Percentiles rank a stretch among this genome's conserved stretches.
phyloP scores from a whole-genome alignment of 2,888 invertebrate genomes.

The Agonopterix arenella region DNA sequence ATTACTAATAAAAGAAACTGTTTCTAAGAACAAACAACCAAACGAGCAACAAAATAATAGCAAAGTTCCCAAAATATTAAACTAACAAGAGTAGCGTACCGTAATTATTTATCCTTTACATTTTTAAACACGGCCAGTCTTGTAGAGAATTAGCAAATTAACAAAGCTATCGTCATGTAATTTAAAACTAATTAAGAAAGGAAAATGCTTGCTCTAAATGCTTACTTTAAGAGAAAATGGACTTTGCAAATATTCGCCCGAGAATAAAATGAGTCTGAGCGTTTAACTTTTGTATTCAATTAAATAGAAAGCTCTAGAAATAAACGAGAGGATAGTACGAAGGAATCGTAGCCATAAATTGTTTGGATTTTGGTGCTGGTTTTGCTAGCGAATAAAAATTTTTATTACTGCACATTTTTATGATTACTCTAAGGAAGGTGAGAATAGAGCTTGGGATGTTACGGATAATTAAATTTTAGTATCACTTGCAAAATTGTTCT shows the following conservation, averaged over 20 bases:
- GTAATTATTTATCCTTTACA: not conserved
- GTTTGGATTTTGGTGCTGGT: slow-evolving; percentile 39
- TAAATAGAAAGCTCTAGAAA: slow-evolving; percentile 67
- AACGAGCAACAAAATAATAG: no score
- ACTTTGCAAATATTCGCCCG: slow-evolving; percentile 61
- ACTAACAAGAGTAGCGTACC: no score
- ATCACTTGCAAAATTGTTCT: no score
- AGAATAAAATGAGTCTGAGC: slow-evolving; percentile 57
- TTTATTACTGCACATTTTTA: not conserved
- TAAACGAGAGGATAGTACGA: slow-evolving; percentile 39
- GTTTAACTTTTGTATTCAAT: slow-evolving; percentile 72
- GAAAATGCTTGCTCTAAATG: slow-evolving; percentile 63
- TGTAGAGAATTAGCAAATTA: slow-evolving; percentile 54
- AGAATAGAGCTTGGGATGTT: no score
- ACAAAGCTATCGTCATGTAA: slow-evolving; percentile 66
- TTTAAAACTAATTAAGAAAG: slow-evolving; percentile 72
- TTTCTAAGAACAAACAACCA: no score
- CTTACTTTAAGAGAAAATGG: slow-evolving; percentile 64
- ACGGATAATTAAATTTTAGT: no score
- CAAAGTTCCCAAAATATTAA: no score
- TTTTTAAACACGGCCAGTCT: slow-evolving; percentile 1
- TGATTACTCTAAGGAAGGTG: not conserved
- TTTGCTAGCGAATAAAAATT: slow-evolving; percentile 27
- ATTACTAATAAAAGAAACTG: no score
- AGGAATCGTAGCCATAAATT: slow-evolving; percentile 39